phyloP scores from a whole-genome alignment of 2,888 invertebrate genomes.

The Candidula unifasciata region DNA sequence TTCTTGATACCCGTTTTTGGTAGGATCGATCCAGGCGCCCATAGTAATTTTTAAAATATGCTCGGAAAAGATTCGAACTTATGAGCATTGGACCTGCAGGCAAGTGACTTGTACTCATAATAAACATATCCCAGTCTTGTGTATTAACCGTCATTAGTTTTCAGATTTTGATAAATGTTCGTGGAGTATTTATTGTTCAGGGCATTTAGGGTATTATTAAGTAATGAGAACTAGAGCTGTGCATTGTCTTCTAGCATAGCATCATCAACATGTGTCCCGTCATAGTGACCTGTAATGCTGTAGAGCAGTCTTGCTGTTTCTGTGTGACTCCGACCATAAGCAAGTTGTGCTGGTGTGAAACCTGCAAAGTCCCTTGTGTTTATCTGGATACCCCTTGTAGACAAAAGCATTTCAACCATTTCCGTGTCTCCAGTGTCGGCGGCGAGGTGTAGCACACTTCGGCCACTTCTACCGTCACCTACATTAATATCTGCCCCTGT shows the following conservation, averaged over 20 bases:
- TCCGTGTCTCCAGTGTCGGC: constrained; percentile 35
- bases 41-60: too few relatives aligned
- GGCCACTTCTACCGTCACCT: constrained; percentile 52
- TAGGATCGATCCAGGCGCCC: too few relatives aligned
- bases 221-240: too few relatives aligned
- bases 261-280: background rate
- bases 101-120: too few relatives aligned
- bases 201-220: too few relatives aligned
- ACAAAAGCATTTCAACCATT: constrained; percentile 10
- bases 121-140: too few relatives aligned
- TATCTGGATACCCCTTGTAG: background rate
- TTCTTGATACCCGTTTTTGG: too few relatives aligned
- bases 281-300: background rate
- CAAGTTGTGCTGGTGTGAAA: constrained; percentile 31
- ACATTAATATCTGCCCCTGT: constrained; percentile 51
- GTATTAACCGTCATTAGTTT: too few relatives aligned
- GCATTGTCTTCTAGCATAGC: background rate
- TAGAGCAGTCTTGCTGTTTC: constrained; percentile 12
- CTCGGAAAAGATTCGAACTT: too few relatives aligned
- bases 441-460: constrained; percentile 47
- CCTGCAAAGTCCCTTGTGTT: constrained; percentile 26
- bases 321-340: constrained; percentile 28
- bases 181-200: too few relatives aligned
- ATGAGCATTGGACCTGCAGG: too few relatives aligned
- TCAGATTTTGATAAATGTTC: too few relatives aligned